Base-by-base conservation (phyloP, 2,113 vertebrate species). In the Tychaedon coryphoeus region DNA sequence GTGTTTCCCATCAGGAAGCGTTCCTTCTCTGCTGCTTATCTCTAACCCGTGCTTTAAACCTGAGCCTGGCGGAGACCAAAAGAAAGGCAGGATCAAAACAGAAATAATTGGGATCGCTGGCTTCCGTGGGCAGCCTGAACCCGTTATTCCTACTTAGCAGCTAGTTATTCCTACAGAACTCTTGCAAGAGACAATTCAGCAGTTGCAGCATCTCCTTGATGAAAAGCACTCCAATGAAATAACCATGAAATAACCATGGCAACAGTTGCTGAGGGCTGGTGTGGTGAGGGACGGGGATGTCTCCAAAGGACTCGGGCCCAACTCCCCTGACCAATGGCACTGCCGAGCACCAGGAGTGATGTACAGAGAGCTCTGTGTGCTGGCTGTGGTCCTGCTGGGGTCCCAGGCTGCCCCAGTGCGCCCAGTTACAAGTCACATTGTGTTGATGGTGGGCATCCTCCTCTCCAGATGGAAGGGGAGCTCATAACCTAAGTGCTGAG, bases 201-300 rank as follows among this genome's bases (percentile, higher is more conserved):
- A 76, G 84, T 95, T 88, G 84, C 95, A 77, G 42, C 86, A 74
- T 96, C 78, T 86, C 86, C 86, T 92, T 90, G 94, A 92, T 91
- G 92, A 91, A 80, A 93, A 92, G 92, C 97, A 82, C 91, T 95
- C 91, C 64, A 64, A 77, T 90, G 66, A 51, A 94, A 97, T 96
- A 96, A 95, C 96, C 96, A 97, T 97, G 96, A 51, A 94, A 97
- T 96, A 96, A 95, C 96, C 96, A 97, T 97, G 96, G 95, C 96
- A 97, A 97, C 96, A 88, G 95, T 95, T 94, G 95, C 95, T 54
- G 95, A 83, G 92, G 95, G 86, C 83, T 19, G 2, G 86, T 1
- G 2, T 26, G 8, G 12, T 4, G 14, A 86, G 93, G 96, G 88
- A 43, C 0, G 0, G 70, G 54, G 88, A 75, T 56, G 53, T 29